These are phyloP conservation scores for Microplitis deprimator DNA, from an alignment of 2,888 invertebrate species.

Conservation along the genomic window DNA sequence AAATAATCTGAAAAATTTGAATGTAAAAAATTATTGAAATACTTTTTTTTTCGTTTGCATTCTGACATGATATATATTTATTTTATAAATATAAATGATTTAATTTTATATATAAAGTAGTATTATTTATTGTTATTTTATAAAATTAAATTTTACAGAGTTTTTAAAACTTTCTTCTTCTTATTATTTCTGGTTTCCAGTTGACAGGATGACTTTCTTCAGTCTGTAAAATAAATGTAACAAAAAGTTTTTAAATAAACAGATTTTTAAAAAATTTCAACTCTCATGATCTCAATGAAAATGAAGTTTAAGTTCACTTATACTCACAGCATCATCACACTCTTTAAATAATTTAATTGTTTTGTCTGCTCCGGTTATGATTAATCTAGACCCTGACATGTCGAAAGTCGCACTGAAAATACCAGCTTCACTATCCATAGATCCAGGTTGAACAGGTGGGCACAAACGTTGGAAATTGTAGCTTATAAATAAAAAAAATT, in stretches of 20 bases:
- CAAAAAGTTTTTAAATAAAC: slow-evolving; percentile 12
- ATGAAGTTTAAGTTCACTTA: not conserved
- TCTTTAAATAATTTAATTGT: slow-evolving; percentile 99
- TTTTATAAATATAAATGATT: too few relatives aligned
- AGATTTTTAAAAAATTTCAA: not conserved
- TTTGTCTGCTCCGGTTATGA: slow-evolving; percentile 98
- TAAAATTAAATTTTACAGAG: not conserved
- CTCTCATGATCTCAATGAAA: not conserved
- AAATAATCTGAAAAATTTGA: not conserved
- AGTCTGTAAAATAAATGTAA: slow-evolving; percentile 73
- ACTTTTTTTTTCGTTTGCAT: too few relatives aligned
- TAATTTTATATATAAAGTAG: not conserved
- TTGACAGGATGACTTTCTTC: slow-evolving; percentile 97
- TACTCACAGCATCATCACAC: slow-evolving; percentile 86
- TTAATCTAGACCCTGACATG: slow-evolving; percentile 92
- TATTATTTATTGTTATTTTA: not conserved
- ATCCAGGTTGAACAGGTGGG: slow-evolving; percentile 97
- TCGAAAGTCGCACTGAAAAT: slow-evolving; percentile 97
- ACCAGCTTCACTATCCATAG: slow-evolving; percentile 99
- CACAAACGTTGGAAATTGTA: slow-evolving; percentile 97
- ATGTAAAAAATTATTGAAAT: not conserved
- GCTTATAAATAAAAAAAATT: slow-evolving; percentile 37
- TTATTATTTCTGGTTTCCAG: slow-evolving; percentile 97
- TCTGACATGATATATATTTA: too few relatives aligned
- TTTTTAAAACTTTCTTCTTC: slow-evolving; percentile 86